A percentile compares a stretch with the other conserved stretches of the same genome.
Conservation (phyloP, 1,140 invertebrate genomes). For the Drosophila burlai region DNA sequence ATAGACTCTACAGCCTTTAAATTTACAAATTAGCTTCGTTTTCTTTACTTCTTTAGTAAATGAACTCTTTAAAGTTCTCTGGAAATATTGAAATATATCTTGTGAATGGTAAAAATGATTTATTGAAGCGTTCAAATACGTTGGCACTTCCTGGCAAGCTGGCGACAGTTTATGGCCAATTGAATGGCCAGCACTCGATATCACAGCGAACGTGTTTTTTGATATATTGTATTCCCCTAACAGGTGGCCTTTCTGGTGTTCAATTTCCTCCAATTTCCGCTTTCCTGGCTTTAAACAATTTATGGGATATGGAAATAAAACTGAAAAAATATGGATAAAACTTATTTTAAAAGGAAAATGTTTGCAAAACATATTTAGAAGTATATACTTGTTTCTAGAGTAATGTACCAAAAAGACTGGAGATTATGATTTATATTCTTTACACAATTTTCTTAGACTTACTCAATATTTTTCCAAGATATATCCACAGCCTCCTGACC, state of each 20-base stretch:
- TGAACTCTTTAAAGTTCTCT: neutral
- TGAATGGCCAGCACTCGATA: conserved; percentile 29
- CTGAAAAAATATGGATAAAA: neutral
- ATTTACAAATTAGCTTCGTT: conserved; percentile 1
- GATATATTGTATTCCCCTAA: conserved; percentile 60
- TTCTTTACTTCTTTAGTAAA: neutral
- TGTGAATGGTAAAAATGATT: conserved; percentile 47
- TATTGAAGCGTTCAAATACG: conserved; percentile 71
- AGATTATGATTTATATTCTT: neutral
- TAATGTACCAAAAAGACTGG: neutral
- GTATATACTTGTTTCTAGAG: neutral
- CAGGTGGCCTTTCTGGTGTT: conserved; percentile 70
- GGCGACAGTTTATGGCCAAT: conserved; percentile 45
- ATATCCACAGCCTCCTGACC: neutral
- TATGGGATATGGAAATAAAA: neutral
- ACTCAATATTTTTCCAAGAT: neutral
- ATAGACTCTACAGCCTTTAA: neutral
- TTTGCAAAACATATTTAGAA: neutral
- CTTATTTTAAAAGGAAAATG: neutral
- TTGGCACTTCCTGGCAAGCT: conserved; percentile 64
- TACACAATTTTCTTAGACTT: neutral
- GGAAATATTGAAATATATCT: neutral
- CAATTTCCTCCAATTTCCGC: conserved; percentile 22
- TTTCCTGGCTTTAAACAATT: conserved; percentile 27
- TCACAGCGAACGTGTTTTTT: conserved; percentile 36